Conservation (phyloP, 1,140 invertebrate species). For the Proctacanthus coquilletti region DNA sequence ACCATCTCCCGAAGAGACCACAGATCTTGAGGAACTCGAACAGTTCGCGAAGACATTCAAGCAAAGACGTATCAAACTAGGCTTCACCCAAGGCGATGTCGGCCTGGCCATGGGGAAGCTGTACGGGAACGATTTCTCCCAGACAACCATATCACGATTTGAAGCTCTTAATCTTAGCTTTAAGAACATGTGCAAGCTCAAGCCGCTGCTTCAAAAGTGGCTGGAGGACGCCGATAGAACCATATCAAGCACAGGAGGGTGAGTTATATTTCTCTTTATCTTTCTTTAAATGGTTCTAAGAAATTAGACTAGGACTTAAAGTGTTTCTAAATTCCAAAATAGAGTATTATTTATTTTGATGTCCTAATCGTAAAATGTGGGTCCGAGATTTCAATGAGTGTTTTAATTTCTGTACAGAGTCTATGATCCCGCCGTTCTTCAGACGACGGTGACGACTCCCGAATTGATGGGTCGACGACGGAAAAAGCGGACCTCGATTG, state of each 20-base stretch:
- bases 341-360: slow-evolving; percentile 4
- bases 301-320: background rate
- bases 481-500: slow-evolving; percentile 95
- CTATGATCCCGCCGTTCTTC: slow-evolving; percentile 46
- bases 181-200: slow-evolving; percentile 99
- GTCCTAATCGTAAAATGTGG: background rate
- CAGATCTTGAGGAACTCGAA: slow-evolving; percentile 87
- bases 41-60: slow-evolving; percentile 96
- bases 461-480: slow-evolving; percentile 80
- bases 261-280: slow-evolving; percentile 8
- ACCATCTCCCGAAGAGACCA: slow-evolving; percentile 76
- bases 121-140: slow-evolving; percentile 97
- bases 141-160: slow-evolving; percentile 97
- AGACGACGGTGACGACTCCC: slow-evolving; percentile 63
- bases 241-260: slow-evolving; percentile 51
- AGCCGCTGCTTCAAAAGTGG: slow-evolving; percentile 95
- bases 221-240: slow-evolving; percentile 89
- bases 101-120: slow-evolving; percentile 96
- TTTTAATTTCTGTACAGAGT: slow-evolving; percentile 10
- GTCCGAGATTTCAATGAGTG: background rate
- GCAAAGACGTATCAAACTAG: slow-evolving; percentile 84
- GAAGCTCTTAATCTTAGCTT: slow-evolving; percentile 96
- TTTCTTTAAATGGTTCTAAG: background rate
- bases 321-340: background rate
- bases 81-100: slow-evolving; percentile 97